Conservation (phyloP, 1,140 invertebrate species). For the Drosophila sp. region DNA sequence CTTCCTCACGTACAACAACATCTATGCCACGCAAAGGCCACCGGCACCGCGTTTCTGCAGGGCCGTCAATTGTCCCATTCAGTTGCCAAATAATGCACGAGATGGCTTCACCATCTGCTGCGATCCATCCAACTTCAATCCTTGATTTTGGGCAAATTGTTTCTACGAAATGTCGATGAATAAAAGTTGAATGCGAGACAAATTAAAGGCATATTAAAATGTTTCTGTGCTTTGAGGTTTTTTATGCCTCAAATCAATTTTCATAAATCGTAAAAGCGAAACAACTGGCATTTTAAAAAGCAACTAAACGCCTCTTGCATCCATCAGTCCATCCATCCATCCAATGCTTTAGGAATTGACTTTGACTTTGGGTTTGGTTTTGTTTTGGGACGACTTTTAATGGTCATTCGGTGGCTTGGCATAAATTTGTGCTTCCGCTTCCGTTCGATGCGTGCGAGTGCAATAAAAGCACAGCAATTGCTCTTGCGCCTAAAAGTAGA, state of each 20-base stretch:
- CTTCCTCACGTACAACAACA: slow-evolving; percentile 50
- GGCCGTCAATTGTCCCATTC: slow-evolving; percentile 25
- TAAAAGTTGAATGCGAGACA: slow-evolving; percentile 1
- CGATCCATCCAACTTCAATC: slow-evolving; percentile 36
- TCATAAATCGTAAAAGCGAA: slow-evolving; percentile 67
- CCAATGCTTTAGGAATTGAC: slow-evolving; percentile 33
- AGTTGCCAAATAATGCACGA: neutral
- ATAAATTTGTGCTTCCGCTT: slow-evolving; percentile 54
- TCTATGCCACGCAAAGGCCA: slow-evolving; percentile 26
- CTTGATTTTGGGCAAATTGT: slow-evolving; percentile 5
- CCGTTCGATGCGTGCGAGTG: slow-evolving; percentile 48
- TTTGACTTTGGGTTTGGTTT: slow-evolving; percentile 27
- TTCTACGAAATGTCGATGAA: neutral
- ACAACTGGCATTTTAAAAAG: slow-evolving; percentile 45
- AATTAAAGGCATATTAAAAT: slow-evolving; percentile 58
- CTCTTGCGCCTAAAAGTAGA: slow-evolving; percentile 73
- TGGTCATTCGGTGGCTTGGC: slow-evolving; percentile 70
- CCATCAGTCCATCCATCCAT: slow-evolving; percentile 4
- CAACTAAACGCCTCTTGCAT: slow-evolving; percentile 26
- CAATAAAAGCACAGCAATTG: slow-evolving; percentile 69
- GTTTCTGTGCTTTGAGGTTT: slow-evolving; percentile 4
- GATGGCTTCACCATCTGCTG: slow-evolving; percentile 43
- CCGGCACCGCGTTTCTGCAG: slow-evolving; percentile 27
- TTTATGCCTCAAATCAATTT: slow-evolving; percentile 61
- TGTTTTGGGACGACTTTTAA: slow-evolving; percentile 45